Percentiles rank a stretch among this genome's conserved stretches.
phyloP scores from a whole-genome alignment of 2,113 vertebrate genomes.

The Thymallus thymallus region DNA sequence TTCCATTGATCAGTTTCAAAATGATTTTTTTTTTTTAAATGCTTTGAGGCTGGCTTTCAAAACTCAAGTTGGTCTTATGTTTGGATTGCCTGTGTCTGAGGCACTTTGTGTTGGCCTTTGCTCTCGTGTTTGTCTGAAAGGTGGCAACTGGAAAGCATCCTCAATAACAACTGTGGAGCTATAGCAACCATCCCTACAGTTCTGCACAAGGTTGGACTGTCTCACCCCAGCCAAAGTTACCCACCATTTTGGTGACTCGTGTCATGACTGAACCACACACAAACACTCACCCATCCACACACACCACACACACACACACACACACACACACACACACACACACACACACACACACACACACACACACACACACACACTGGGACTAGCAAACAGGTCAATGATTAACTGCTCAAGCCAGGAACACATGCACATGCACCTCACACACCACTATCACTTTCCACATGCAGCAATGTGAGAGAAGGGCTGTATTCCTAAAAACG shows the following conservation, averaged over 20 bases:
- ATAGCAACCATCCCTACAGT: neutral
- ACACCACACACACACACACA: neutral
- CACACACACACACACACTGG: neutral
- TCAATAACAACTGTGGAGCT: neutral
- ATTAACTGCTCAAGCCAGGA: slow-evolving; percentile 4
- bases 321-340: neutral
- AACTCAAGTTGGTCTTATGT: too few relatives aligned
- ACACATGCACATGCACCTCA: neutral
- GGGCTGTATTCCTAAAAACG: neutral
- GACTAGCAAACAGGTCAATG: neutral
- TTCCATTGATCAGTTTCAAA: too few relatives aligned
- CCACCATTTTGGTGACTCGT: neutral
- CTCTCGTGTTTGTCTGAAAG: neutral
- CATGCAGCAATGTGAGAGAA: neutral
- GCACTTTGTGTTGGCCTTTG: neutral
- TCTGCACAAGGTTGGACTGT: neutral
- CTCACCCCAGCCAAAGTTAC: neutral
- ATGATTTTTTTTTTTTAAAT: too few relatives aligned
- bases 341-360: neutral
- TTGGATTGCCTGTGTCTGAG: too few relatives aligned
- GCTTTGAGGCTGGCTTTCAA: too few relatives aligned
- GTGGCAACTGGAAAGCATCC: neutral
- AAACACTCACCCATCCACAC: neutral
- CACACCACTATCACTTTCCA: neutral
- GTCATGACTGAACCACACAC: neutral